phyloP scores from a whole-genome alignment of 1,140 invertebrate genomes.

The Lordiphosa stackelbergi region DNA sequence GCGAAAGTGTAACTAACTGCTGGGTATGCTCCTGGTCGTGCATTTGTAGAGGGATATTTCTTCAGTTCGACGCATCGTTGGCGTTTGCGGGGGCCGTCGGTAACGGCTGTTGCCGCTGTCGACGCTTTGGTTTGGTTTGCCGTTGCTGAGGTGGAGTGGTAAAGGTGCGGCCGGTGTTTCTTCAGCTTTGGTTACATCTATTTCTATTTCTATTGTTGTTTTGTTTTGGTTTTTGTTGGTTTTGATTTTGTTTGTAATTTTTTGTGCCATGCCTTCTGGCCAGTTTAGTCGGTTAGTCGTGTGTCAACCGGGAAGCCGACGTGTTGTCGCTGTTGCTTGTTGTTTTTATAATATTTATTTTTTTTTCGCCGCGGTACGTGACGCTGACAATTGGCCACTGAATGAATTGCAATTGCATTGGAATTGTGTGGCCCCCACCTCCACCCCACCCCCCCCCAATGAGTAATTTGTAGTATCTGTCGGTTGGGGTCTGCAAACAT shows the following conservation, averaged over 20 bases:
- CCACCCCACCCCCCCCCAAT: constrained; percentile 5
- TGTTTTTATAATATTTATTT: background rate
- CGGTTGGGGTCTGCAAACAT: constrained; percentile 11
- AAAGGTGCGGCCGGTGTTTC: constrained; percentile 52
- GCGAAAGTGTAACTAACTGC: too few relatives aligned
- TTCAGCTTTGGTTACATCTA: constrained; percentile 65
- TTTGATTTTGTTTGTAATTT: constrained; percentile 43
- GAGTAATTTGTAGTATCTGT: constrained; percentile 15
- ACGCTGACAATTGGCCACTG: too few relatives aligned
- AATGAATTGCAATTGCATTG: constrained; percentile 13
- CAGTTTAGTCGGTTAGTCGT: constrained; percentile 66
- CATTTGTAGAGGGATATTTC: too few relatives aligned
- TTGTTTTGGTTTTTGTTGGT: constrained; percentile 46
- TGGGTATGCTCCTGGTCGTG: too few relatives aligned
- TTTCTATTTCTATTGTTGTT: constrained; percentile 43
- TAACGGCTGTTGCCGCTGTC: constrained; percentile 9
- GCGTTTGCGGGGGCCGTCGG: constrained; percentile 17
- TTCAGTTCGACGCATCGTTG: too few relatives aligned
- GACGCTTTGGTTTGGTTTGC: constrained; percentile 8
- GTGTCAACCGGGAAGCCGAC: constrained; percentile 66
- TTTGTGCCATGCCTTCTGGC: constrained; percentile 42
- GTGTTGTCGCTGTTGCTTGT: constrained; percentile 17
- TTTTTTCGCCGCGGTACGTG: constrained; percentile 1
- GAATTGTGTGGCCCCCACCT: constrained; percentile 32
- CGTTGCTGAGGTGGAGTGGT: background rate